Evolutionary conservation across 1,140 invertebrate species (phyloP).

Genomic region (Penaeus vannamei): DNA sequence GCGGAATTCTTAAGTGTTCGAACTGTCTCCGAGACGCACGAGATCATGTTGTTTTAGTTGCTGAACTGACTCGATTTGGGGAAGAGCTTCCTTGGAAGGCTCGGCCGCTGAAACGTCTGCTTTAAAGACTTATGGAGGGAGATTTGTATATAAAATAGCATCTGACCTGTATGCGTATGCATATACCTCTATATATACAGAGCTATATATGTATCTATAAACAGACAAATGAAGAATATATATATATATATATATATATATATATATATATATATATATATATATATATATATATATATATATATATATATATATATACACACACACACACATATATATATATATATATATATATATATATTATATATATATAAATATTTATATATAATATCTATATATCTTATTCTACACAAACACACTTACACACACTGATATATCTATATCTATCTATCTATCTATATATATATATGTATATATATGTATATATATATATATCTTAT

Average conservation of each 20-base stretch:
- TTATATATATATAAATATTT: too few relatives aligned
- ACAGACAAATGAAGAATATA: background rate
- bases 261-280: constrained; percentile 29
- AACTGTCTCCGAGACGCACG: too few relatives aligned
- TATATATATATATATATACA: constrained; percentile 25
- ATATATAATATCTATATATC: background rate
- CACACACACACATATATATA: background rate
- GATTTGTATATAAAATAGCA: background rate
- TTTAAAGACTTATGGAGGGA: too few relatives aligned
- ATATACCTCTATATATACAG: background rate
- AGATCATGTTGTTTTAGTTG: too few relatives aligned
- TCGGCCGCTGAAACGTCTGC: too few relatives aligned
- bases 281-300: constrained; percentile 21
- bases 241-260: constrained; percentile 17
- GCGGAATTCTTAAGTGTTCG: too few relatives aligned
- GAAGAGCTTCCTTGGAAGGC: too few relatives aligned
- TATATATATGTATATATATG: background rate
- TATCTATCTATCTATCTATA: background rate
- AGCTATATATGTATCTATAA: constrained; percentile 14
- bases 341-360: constrained; percentile 1
- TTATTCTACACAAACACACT: background rate
- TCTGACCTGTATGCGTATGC: background rate
- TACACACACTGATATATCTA: background rate
- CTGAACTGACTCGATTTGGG: too few relatives aligned
- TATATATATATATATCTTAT: background rate